These are phyloP conservation scores for Coturnix japonica DNA, from an alignment of 2,113 vertebrate species.

Conservation along the genomic window DNA sequence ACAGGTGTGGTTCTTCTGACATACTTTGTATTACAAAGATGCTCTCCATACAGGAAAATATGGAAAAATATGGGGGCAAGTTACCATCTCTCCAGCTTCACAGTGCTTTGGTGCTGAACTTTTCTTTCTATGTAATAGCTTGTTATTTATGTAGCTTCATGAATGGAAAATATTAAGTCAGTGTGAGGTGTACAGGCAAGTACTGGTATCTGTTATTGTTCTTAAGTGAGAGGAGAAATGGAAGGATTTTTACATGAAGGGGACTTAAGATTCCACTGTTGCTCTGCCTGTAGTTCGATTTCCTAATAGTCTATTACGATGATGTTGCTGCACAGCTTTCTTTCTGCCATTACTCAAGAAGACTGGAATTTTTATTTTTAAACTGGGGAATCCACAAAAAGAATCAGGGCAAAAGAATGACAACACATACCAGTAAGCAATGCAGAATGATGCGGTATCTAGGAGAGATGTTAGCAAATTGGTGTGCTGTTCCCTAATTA, in stretches of 20 bases:
- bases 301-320: not conserved
- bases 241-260: not conserved
- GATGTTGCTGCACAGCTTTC: not conserved
- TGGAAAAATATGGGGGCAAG: not conserved
- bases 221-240: not conserved
- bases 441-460: not conserved
- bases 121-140: not conserved
- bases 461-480: not conserved
- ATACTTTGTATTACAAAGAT: not conserved
- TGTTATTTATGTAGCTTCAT: not conserved
- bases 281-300: conserved; percentile 9
- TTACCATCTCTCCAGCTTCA: not conserved
- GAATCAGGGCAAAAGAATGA: not conserved
- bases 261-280: not conserved
- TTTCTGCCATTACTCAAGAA: conserved; percentile 8
- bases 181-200: not conserved
- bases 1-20: not conserved
- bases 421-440: not conserved
- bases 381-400: not conserved
- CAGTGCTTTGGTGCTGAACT: not conserved
- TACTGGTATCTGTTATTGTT: not conserved
- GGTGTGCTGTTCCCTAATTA: not conserved
- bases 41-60: not conserved
- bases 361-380: conserved; percentile 43
- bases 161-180: not conserved